phyloP scores from a whole-genome alignment of 2,888 invertebrate genomes.

The Dolichomitus sp. region DNA sequence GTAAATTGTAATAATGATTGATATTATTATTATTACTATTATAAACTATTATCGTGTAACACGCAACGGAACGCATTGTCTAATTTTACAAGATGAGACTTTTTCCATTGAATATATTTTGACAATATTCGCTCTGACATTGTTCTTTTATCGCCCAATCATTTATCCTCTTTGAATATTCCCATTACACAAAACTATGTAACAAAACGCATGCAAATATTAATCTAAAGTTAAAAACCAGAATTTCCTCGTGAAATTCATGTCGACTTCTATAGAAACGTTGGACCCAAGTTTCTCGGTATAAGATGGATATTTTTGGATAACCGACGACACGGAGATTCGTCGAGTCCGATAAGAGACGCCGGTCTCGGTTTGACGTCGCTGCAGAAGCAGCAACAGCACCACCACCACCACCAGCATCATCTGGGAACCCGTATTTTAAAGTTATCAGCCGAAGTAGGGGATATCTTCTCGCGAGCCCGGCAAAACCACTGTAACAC shows the following conservation, averaged over 20 bases:
- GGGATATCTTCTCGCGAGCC: slow-evolving; percentile 32
- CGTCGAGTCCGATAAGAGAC: slow-evolving; percentile 45
- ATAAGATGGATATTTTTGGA: slow-evolving; percentile 39
- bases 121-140: slow-evolving; percentile 76
- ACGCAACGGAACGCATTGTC: slow-evolving; percentile 79
- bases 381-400: background rate
- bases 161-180: slow-evolving; percentile 28
- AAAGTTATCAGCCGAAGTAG: slow-evolving; percentile 39
- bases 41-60: slow-evolving; percentile 75
- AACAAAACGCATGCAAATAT: slow-evolving; percentile 12
- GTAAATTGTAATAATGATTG: slow-evolving; percentile 76
- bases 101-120: slow-evolving; percentile 84
- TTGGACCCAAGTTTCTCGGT: slow-evolving; percentile 23
- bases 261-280: background rate
- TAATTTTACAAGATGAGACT: slow-evolving; percentile 81
- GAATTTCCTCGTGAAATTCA: slow-evolving; percentile 16
- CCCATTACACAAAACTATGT: slow-evolving; percentile 12
- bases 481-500: background rate
- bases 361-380: slow-evolving; percentile 32
- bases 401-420: background rate
- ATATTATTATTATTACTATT: slow-evolving; percentile 76
- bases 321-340: slow-evolving; percentile 27
- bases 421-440: slow-evolving; percentile 46
- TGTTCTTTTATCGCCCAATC: slow-evolving; percentile 52
- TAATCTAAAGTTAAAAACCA: background rate